Conservation (phyloP, 2,888 invertebrate genomes). For the Agrotis puta region DNA sequence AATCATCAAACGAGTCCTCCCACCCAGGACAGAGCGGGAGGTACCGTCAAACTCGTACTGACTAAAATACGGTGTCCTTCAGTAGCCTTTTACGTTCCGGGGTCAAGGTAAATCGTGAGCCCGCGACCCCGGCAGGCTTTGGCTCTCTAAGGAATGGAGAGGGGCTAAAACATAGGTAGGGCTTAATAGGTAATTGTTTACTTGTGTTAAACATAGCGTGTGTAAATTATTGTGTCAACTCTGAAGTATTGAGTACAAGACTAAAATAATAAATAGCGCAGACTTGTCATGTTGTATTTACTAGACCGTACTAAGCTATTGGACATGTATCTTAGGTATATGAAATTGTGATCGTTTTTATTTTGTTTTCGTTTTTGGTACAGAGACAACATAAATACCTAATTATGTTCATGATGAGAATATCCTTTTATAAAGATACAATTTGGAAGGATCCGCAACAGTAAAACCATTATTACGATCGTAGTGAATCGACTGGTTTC, state of each 20-base stretch:
- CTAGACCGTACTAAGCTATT: not conserved
- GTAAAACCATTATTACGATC: too few species aligned
- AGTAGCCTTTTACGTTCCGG: too few species aligned
- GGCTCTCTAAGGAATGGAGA: too few species aligned
- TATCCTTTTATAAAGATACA: not conserved
- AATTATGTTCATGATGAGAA: not conserved
- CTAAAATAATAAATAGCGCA: conserved; percentile 17
- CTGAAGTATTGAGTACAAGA: conserved; percentile 13
- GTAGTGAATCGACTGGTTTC: not conserved
- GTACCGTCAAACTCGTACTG: not conserved
- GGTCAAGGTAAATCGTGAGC: too few species aligned
- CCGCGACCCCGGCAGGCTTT: too few species aligned
- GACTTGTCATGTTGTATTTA: conserved; percentile 11
- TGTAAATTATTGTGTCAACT: conserved; percentile 28
- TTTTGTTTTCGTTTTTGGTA: conserved; percentile 1
- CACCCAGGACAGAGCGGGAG: too few species aligned
- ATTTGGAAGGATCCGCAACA: not conserved
- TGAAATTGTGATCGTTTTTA: not conserved
- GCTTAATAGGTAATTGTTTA: conserved; percentile 1
- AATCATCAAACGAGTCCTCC: too few species aligned
- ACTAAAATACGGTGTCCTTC: too few species aligned
- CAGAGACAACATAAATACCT: not conserved
- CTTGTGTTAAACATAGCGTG: conserved; percentile 5
- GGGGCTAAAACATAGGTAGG: too few species aligned
- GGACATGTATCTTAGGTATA: not conserved